Conservation (phyloP, 2,797 vertebrate species). For the Parambassis ranga region DNA sequence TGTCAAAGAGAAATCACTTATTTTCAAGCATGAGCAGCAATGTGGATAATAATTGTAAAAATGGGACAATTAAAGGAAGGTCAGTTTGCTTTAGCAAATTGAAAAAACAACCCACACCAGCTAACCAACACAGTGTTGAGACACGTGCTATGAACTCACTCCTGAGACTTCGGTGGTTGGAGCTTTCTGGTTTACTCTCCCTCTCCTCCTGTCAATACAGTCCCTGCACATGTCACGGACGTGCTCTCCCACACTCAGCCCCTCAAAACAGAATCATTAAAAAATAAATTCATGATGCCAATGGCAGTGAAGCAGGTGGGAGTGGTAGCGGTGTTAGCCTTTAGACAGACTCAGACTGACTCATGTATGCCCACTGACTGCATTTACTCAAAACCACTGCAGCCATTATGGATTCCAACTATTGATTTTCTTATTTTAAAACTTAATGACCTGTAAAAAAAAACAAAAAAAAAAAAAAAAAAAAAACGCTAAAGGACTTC, state of each 20-base stretch:
- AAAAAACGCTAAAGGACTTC: conserved; percentile 17
- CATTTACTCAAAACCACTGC: conserved; percentile 65
- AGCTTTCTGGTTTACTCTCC: conserved; percentile 18
- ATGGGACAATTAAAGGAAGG: conserved; percentile 25
- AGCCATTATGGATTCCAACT: conserved; percentile 64
- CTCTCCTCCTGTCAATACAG: conserved; percentile 39
- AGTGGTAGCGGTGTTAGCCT: conserved; percentile 48
- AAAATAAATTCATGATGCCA: conserved; percentile 69
- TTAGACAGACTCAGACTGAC: conserved; percentile 51
- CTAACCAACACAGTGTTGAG: conserved; percentile 15
- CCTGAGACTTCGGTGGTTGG: conserved; percentile 12
- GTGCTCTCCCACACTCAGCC: conserved; percentile 21
- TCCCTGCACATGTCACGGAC: conserved; percentile 16
- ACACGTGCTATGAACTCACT: conserved; percentile 8
- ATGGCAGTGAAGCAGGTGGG: conserved; percentile 66
- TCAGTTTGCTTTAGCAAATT: conserved; percentile 41
- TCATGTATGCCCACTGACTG: conserved; percentile 63
- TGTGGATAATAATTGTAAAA: conserved; percentile 22
- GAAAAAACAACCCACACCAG: conserved; percentile 34
- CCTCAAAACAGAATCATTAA: conserved; percentile 67
- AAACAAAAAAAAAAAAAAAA: neutral
- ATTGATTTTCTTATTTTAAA: conserved; percentile 78
- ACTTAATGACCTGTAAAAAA: conserved; percentile 66
- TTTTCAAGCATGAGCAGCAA: conserved; percentile 12
- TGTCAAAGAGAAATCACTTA: conserved; percentile 31